A percentile compares a stretch with the other conserved stretches of the same genome.
These are phyloP conservation scores for Galeopsomyia nigrocyanea DNA, from an alignment of 2,888 invertebrate genomes.

Conservation along the genomic window DNA sequence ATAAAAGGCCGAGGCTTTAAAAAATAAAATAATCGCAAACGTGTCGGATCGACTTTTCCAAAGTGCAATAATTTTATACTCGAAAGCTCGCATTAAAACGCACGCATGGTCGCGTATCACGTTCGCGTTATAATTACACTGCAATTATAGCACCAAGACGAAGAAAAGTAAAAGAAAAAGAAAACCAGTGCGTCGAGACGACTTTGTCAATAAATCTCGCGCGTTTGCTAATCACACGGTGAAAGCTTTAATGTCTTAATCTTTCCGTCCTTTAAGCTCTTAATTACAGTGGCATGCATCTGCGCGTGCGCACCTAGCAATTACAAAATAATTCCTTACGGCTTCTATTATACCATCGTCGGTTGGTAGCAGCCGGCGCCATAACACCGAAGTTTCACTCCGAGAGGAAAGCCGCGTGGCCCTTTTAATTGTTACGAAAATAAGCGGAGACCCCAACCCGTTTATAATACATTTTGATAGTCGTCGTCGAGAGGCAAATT, in stretches of 20 bases:
- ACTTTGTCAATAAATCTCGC: conserved; percentile 7
- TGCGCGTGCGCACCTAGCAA: conserved; percentile 10
- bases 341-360: not conserved
- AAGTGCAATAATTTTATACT: too few species aligned
- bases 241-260: conserved; percentile 24
- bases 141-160: too few species aligned
- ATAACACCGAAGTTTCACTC: not conserved
- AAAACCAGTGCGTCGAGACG: not conserved
- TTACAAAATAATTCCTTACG: conserved; percentile 23
- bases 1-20: too few species aligned
- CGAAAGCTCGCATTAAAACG: too few species aligned
- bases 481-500: conserved; percentile 3
- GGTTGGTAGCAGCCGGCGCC: not conserved
- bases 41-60: too few species aligned
- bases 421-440: conserved; percentile 6
- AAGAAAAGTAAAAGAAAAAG: too few species aligned
- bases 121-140: too few species aligned
- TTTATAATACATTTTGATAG: not conserved
- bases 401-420: not conserved
- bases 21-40: too few species aligned
- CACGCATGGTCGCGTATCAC: too few species aligned
- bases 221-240: conserved; percentile 14
- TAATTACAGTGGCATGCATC: conserved; percentile 12
- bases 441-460: not conserved
- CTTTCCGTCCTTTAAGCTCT: conserved; percentile 6